Evolutionary conservation across 2,888 invertebrate genomes (phyloP).

Genomic region (Drosophila tanythrix): DNA sequence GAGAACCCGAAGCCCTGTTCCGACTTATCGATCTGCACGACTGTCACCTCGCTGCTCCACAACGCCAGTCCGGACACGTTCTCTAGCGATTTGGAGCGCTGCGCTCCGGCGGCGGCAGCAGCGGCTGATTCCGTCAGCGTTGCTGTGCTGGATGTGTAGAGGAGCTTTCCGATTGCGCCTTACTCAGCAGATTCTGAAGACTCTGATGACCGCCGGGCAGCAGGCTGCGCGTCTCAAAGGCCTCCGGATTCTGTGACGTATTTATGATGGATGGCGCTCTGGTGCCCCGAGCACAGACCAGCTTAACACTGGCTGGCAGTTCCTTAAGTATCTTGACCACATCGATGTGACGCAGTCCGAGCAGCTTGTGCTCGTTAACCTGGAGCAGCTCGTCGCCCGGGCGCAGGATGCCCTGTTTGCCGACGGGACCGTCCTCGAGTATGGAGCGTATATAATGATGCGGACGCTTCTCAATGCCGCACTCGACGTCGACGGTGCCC

Average conservation of each 20-base stretch:
- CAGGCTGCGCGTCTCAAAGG: constrained; percentile 92
- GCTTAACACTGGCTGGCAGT: constrained; percentile 94
- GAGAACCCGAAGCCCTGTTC: constrained; percentile 99
- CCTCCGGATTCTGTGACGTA: constrained; percentile 91
- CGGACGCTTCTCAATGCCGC: constrained; percentile 98
- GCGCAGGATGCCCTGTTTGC: constrained; percentile 93
- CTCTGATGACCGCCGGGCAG: constrained; percentile 95
- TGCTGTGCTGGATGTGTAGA: constrained; percentile 94
- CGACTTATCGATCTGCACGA: constrained; percentile 95
- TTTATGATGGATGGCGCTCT: constrained; percentile 89
- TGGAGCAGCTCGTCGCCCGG: constrained; percentile 98
- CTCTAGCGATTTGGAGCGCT: constrained; percentile 95
- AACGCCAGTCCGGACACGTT: constrained; percentile 97
- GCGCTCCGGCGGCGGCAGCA: constrained; percentile 68
- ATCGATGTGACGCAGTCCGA: constrained; percentile 97
- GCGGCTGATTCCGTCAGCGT: constrained; percentile 89
- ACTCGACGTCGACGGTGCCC: constrained; percentile 99
- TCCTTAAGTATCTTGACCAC: constrained; percentile 98
- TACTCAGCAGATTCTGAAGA: constrained; percentile 92
- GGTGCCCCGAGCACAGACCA: constrained; percentile 94
- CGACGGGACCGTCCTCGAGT: constrained; percentile 98
- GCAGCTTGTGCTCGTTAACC: constrained; percentile 96
- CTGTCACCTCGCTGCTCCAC: constrained; percentile 97
- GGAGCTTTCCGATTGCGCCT: constrained; percentile 98
- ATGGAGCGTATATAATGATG: constrained; percentile 99